A percentile compares a stretch with the other conserved stretches of the same genome.
phyloP scores from a whole-genome alignment of 2,888 invertebrate species.

The Oscheius myriophilus region DNA sequence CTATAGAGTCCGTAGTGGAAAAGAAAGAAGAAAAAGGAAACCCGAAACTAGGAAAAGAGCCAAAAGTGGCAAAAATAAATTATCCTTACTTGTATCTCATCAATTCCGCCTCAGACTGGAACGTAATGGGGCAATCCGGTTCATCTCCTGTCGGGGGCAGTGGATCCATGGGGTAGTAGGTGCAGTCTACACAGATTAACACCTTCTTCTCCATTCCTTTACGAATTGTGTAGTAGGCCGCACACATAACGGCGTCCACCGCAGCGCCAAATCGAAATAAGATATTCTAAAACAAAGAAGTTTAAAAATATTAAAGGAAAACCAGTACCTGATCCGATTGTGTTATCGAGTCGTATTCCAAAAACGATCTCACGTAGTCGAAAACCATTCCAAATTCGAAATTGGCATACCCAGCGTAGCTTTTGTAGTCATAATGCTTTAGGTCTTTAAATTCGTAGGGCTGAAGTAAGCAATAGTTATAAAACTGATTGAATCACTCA shows the following conservation, averaged over 20 bases:
- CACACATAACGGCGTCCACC: constrained; percentile 5
- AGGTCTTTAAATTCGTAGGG: constrained; percentile 6
- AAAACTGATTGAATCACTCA: background rate
- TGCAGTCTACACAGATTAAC: background rate
- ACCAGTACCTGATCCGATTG: constrained; percentile 8
- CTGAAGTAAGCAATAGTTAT: background rate
- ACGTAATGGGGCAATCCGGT: background rate
- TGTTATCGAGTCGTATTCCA: background rate
- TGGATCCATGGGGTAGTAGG: constrained; percentile 17
- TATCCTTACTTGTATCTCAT: constrained; percentile 15
- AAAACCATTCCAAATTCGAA: constrained; percentile 7
- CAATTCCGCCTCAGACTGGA: background rate
- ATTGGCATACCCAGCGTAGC: background rate
- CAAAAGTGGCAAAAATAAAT: no score
- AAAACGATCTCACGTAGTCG: constrained; percentile 5
- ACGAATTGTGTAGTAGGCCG: constrained; percentile 1
- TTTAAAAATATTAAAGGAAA: background rate
- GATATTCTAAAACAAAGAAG: background rate
- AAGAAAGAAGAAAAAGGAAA: no score
- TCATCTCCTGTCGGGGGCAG: constrained; percentile 7
- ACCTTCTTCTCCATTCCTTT: constrained; percentile 2
- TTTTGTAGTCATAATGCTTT: background rate
- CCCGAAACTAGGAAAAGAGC: no score
- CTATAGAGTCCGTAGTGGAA: no score
- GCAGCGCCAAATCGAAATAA: constrained; percentile 8